These are phyloP conservation scores for Stenchaetothrips biformis DNA, from an alignment of 2,888 invertebrate species.

Conservation along the genomic window DNA sequence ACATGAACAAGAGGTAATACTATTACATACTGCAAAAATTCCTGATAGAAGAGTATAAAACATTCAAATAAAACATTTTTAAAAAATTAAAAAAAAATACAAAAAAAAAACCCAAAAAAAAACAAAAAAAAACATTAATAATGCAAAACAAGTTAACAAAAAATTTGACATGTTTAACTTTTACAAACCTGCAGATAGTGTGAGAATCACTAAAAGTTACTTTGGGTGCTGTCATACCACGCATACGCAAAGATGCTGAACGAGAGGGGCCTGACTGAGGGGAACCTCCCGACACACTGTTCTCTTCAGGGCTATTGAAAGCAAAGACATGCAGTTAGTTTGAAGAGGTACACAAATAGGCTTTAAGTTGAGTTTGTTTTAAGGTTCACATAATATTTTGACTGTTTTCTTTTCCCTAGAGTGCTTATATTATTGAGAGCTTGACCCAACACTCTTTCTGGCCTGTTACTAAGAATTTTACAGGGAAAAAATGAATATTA, in stretches of 20 bases:
- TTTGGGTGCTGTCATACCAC: constrained; percentile 48
- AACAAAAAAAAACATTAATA: too few species aligned
- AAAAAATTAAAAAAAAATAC: background rate
- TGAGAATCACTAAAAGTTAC: constrained; percentile 60
- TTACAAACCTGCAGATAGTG: constrained; percentile 49
- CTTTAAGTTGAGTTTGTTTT: too few species aligned
- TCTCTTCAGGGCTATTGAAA: constrained; percentile 36
- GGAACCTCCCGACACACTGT: constrained; percentile 56
- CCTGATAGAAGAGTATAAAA: constrained; percentile 42
- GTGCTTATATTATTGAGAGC: background rate
- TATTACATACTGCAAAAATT: background rate
- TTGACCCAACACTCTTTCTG: background rate
- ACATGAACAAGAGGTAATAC: constrained; percentile 30
- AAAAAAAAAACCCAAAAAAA: background rate
- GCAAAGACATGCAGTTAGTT: background rate
- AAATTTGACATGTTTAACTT: background rate
- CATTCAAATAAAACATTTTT: constrained; percentile 26
- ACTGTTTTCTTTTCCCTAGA: too few species aligned
- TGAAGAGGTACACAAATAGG: background rate
- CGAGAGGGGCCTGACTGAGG: constrained; percentile 51
- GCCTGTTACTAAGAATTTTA: background rate
- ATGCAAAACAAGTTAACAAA: background rate
- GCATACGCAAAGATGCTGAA: constrained; percentile 59
- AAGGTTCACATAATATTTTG: too few species aligned
- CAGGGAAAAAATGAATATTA: background rate